Evolutionary conservation across 2,797 vertebrate species (phyloP).

Genomic region (Falco columbarius): DNA sequence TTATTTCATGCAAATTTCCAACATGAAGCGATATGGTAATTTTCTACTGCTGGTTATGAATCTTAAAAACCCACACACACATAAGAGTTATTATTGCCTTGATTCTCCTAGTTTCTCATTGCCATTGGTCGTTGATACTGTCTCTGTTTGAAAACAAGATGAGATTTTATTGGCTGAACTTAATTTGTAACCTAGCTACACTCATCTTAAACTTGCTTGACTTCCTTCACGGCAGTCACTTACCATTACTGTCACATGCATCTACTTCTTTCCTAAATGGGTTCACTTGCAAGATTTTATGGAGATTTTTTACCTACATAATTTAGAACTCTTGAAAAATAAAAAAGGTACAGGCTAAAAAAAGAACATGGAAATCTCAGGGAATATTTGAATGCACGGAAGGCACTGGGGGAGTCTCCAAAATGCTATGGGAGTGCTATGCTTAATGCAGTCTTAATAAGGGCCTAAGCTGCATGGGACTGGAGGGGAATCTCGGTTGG

Average conservation of each 20-base stretch:
- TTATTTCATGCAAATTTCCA: neutral
- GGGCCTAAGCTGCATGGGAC: neutral
- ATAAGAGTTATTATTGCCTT: neutral
- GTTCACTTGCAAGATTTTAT: neutral
- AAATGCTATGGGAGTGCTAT: neutral
- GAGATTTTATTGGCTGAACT: neutral
- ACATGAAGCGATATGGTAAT: neutral
- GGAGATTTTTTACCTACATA: neutral
- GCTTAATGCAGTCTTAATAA: neutral
- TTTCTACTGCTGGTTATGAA: neutral
- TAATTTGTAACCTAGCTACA: neutral
- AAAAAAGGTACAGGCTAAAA: neutral
- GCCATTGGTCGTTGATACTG: neutral
- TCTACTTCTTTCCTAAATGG: neutral
- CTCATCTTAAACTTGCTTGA: neutral
- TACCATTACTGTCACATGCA: neutral
- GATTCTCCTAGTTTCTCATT: neutral
- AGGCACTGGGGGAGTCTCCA: neutral
- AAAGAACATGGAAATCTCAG: neutral
- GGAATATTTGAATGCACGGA: neutral
- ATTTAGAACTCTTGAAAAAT: constrained; percentile 22
- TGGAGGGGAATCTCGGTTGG: neutral
- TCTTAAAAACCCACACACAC: neutral
- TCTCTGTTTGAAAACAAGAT: neutral
- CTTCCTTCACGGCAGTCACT: neutral